A percentile compares a stretch with the other conserved stretches of the same genome.
These are phyloP conservation scores for Cyanocitta stelleri DNA, from an alignment of 2,113 vertebrate genomes.

Conservation along the genomic window DNA sequence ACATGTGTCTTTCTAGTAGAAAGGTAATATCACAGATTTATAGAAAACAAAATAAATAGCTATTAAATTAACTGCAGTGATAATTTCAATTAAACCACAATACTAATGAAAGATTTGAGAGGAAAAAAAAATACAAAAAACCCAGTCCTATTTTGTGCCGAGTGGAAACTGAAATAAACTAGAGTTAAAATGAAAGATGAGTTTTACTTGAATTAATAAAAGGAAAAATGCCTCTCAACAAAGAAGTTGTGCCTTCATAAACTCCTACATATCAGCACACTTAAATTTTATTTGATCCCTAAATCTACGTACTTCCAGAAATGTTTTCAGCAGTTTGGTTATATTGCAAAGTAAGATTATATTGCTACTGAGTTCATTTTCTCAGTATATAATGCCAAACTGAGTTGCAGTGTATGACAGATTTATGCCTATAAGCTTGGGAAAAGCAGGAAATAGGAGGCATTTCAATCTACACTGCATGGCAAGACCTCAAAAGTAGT, in stretches of 20 bases:
- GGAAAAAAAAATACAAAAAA: neutral
- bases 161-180: slow-evolving; percentile 37
- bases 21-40: neutral
- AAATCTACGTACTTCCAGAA: slow-evolving; percentile 65
- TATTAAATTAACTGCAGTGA: neutral
- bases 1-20: neutral
- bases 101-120: neutral
- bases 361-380: slow-evolving; percentile 74
- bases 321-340: slow-evolving; percentile 70
- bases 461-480: slow-evolving; percentile 59
- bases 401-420: slow-evolving; percentile 68
- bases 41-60: neutral
- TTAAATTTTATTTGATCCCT: slow-evolving; percentile 75
- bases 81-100: neutral
- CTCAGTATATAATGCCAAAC: slow-evolving; percentile 69
- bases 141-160: neutral
- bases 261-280: slow-evolving; percentile 64
- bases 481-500: slow-evolving; percentile 25
- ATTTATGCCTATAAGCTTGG: slow-evolving; percentile 69
- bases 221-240: slow-evolving; percentile 70
- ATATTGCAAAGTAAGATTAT: slow-evolving; percentile 77
- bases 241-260: slow-evolving; percentile 71
- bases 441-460: slow-evolving; percentile 65
- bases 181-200: slow-evolving; percentile 48
- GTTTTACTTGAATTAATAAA: slow-evolving; percentile 73